A percentile compares a stretch with the other conserved stretches of the same genome.
These are phyloP conservation scores for Chlorocebus sabaeus DNA, from an alignment of 2,113 vertebrate genomes.

Conservation along the genomic window DNA sequence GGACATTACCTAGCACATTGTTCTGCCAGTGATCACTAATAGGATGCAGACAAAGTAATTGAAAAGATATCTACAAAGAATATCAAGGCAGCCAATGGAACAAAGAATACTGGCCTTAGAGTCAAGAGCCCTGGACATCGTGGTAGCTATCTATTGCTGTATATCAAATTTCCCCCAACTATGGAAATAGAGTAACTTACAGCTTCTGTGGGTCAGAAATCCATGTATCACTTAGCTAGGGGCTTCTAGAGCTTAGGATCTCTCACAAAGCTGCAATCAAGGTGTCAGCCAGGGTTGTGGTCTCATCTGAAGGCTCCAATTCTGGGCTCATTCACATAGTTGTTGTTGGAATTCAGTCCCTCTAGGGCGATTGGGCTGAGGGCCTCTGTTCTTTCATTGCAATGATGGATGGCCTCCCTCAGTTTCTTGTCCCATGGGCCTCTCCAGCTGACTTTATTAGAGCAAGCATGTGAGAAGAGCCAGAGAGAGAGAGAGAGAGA, in stretches of 20 bases:
- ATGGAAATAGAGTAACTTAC: neutral
- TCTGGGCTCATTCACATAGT: neutral
- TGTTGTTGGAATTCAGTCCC: neutral
- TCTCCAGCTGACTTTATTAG: neutral
- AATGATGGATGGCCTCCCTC: neutral
- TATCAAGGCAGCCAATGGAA: neutral
- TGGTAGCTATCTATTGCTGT: too few relatives aligned
- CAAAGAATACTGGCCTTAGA: neutral
- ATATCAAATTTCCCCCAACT: neutral
- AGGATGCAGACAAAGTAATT: neutral
- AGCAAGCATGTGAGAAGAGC: neutral
- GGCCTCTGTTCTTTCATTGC: neutral
- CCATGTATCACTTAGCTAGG: neutral
- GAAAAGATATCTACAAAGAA: neutral
- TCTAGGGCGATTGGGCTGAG: neutral
- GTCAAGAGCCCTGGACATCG: neutral
- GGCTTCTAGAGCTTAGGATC: neutral
- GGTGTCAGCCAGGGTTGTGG: rapidly evolving
- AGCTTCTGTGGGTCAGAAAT: neutral
- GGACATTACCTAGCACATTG: too few relatives aligned
- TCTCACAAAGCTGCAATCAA: neutral
- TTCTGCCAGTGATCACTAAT: neutral
- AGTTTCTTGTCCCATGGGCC: neutral
- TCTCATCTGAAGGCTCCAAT: neutral
- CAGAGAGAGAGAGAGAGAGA: neutral